These are phyloP conservation scores for Rhineura floridana DNA, from an alignment of 2,113 vertebrate genomes.

Conservation along the genomic window DNA sequence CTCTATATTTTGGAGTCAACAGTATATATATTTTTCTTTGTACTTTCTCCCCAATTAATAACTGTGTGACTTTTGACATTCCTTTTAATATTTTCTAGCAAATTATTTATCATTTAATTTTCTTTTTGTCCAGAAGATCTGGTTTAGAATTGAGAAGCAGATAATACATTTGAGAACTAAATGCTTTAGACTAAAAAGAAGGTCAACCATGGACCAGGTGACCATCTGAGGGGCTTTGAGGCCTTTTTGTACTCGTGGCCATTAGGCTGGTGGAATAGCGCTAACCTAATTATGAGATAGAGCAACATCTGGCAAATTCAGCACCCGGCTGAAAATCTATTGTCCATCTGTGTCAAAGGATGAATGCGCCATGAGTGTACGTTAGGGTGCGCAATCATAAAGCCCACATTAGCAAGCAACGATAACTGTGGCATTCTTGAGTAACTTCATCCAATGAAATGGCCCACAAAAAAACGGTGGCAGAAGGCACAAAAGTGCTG, in stretches of 20 bases:
- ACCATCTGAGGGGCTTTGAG: conserved; percentile 29
- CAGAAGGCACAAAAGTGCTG: conserved; percentile 81
- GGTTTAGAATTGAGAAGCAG: conserved; percentile 57
- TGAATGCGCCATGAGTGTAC: conserved; percentile 76
- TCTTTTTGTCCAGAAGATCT: conserved; percentile 43
- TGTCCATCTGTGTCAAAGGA: conserved; percentile 70
- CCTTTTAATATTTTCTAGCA: conserved; percentile 50
- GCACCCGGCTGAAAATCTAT: conserved; percentile 63
- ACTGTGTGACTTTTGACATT: conserved; percentile 43
- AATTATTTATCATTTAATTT: conserved; percentile 57
- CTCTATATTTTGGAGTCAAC: neutral
- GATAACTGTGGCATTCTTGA: conserved; percentile 68
- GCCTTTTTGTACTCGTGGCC: conserved; percentile 39
- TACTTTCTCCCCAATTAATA: conserved; percentile 56
- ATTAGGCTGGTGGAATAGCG: conserved; percentile 69
- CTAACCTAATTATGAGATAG: conserved; percentile 79
- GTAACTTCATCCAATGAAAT: conserved; percentile 64
- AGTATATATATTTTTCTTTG: neutral
- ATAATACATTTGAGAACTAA: conserved; percentile 52
- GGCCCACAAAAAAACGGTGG: conserved; percentile 68
- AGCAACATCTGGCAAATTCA: conserved; percentile 86
- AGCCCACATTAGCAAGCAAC: conserved; percentile 76
- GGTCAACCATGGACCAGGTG: conserved; percentile 56
- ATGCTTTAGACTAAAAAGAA: conserved; percentile 44
- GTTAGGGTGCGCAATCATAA: conserved; percentile 85